Conservation (phyloP, 1,140 invertebrate species). For the Heliconius eleuchia region DNA sequence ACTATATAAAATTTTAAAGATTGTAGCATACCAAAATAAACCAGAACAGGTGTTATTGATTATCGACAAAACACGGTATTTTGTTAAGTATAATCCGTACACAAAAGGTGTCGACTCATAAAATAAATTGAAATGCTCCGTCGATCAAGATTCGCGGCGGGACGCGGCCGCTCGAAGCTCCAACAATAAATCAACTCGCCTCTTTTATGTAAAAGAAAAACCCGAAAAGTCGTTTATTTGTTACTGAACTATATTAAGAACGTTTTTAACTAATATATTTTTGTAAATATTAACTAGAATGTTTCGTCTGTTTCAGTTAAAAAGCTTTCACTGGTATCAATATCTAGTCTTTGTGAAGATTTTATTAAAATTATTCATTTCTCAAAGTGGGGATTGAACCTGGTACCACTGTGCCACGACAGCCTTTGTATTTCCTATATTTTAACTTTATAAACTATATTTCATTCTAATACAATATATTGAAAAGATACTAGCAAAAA, state of each 20-base stretch:
- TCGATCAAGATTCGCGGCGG: slow-evolving; percentile 71
- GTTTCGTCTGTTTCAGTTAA: neutral
- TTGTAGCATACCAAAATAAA: neutral
- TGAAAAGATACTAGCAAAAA: too few species aligned
- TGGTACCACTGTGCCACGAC: too few species aligned
- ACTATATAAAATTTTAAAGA: neutral
- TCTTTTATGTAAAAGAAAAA: slow-evolving; percentile 73
- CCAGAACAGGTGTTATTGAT: slow-evolving; percentile 21
- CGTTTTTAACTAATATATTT: neutral
- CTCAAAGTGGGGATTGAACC: too few species aligned
- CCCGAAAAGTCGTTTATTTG: slow-evolving; percentile 75
- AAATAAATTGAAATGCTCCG: slow-evolving; percentile 77
- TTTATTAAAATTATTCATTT: too few species aligned
- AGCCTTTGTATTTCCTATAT: too few species aligned
- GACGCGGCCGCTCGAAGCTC: slow-evolving; percentile 58
- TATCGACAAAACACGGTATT: slow-evolving; percentile 28
- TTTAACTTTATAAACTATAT: too few species aligned
- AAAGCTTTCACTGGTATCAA: neutral
- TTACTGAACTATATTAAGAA: slow-evolving; percentile 70
- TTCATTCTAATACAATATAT: too few species aligned
- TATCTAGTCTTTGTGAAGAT: neutral
- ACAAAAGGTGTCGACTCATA: slow-evolving; percentile 72
- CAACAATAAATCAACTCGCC: slow-evolving; percentile 75
- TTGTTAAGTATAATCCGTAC: slow-evolving; percentile 32
- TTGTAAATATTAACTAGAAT: neutral